Percentiles rank a stretch among this genome's conserved stretches.
phyloP scores from a whole-genome alignment of 2,797 vertebrate genomes.

The Malacoctenus gilli region DNA sequence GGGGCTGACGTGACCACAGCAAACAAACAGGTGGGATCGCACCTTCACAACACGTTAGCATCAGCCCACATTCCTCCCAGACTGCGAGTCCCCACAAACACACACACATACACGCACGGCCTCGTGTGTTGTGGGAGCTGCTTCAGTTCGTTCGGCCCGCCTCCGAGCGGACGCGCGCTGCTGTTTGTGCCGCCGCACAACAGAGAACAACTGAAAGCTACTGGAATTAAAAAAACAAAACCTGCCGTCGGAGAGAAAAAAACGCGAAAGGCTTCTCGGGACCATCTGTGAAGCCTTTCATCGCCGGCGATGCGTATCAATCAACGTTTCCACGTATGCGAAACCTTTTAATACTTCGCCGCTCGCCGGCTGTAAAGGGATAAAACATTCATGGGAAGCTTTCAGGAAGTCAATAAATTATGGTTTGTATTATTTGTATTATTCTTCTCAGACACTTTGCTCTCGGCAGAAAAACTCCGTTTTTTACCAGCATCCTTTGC shows the following conservation, averaged over 20 bases:
- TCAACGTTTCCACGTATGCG: background rate
- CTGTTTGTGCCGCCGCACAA: no score
- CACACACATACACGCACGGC: no score
- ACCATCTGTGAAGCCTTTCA: no score
- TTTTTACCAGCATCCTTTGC: slow-evolving; percentile 1
- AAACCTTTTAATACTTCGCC: background rate
- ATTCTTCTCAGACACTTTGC: no score
- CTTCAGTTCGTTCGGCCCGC: background rate
- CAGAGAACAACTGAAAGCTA: background rate
- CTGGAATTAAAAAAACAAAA: no score
- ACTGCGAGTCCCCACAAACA: background rate
- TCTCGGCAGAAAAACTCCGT: no score
- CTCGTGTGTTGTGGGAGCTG: background rate
- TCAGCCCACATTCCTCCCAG: slow-evolving; percentile 12
- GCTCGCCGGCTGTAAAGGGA: no score
- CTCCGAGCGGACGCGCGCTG: no score
- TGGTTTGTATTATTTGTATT: no score
- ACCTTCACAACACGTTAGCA: slow-evolving; percentile 13
- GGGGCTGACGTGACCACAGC: background rate
- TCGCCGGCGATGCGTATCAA: background rate
- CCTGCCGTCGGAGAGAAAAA: background rate
- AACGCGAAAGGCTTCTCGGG: background rate
- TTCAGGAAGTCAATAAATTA: no score
- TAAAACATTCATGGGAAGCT: no score
- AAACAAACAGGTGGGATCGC: slow-evolving; percentile 37